Conservation (phyloP, 2,113 vertebrate species). For the Xiphophorus couchianus region DNA sequence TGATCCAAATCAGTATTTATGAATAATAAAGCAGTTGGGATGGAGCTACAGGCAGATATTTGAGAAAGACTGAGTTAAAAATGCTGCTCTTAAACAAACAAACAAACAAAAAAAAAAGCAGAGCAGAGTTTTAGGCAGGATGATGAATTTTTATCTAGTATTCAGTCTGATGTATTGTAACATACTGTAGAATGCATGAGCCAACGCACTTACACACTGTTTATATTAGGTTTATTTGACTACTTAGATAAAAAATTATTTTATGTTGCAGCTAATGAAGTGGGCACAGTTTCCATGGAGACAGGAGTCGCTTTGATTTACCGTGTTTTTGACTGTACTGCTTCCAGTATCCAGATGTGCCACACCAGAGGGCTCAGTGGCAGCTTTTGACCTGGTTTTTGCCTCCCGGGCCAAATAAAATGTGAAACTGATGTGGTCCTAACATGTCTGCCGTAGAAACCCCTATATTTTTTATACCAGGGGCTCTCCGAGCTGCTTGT, state of each 20-base stretch:
- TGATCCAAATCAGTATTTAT: slow-evolving; percentile 58
- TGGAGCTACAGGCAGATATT: slow-evolving; percentile 27
- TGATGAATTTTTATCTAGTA: neutral
- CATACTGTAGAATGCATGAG: neutral
- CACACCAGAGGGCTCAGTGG: neutral
- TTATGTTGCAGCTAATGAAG: neutral
- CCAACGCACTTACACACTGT: neutral
- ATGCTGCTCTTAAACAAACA: slow-evolving; percentile 11
- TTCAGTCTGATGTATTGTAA: neutral
- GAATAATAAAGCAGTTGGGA: slow-evolving; percentile 52
- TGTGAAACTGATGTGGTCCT: neutral
- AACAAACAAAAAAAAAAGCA: slow-evolving; percentile 4
- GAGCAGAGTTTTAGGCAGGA: neutral
- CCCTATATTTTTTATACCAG: neutral
- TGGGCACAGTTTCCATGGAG: neutral
- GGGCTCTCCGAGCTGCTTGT: too few species aligned
- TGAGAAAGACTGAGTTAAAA: slow-evolving; percentile 2
- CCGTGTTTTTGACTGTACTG: neutral
- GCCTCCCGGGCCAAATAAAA: neutral
- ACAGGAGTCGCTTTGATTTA: neutral
- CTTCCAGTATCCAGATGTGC: slow-evolving; percentile 9
- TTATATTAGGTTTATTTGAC: neutral
- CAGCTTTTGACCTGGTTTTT: slow-evolving; percentile 6
- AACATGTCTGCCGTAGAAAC: neutral
- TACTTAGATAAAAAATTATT: neutral